Percentiles rank a stretch among this genome's conserved stretches.
Conservation (phyloP, 2,888 invertebrate species). For the Formica aserva region DNA sequence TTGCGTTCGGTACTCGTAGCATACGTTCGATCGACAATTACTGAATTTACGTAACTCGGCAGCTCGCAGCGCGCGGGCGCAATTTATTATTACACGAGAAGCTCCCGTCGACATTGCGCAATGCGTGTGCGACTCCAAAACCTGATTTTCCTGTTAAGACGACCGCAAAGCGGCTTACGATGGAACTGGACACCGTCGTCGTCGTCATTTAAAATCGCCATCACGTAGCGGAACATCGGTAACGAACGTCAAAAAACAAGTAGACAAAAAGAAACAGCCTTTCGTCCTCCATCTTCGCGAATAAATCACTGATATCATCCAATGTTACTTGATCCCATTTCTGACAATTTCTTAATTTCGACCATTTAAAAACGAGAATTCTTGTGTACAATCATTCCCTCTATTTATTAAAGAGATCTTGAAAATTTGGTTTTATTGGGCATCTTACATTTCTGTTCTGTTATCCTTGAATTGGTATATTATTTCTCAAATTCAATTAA, state of each 20-base stretch:
- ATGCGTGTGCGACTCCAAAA: slow-evolving; percentile 43
- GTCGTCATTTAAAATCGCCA: slow-evolving; percentile 40
- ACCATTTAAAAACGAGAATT: neutral
- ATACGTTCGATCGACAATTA: slow-evolving; percentile 42
- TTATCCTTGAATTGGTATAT: neutral
- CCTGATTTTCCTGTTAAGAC: slow-evolving; percentile 53
- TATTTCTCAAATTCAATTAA: neutral
- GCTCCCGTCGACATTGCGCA: slow-evolving; percentile 33
- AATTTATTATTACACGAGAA: slow-evolving; percentile 47
- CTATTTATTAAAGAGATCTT: neutral
- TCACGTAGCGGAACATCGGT: slow-evolving; percentile 47
- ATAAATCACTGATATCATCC: slow-evolving; percentile 31
- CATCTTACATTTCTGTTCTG: neutral
- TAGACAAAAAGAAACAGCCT: neutral
- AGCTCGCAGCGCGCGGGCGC: slow-evolving; percentile 23
- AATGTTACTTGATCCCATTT: neutral
- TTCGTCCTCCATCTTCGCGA: neutral
- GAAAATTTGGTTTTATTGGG: neutral
- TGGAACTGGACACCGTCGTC: slow-evolving; percentile 27
- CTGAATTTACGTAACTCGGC: slow-evolving; percentile 50
- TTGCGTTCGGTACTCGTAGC: slow-evolving; percentile 14
- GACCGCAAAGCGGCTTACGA: slow-evolving; percentile 46
- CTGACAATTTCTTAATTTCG: neutral
- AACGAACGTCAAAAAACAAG: slow-evolving; percentile 10
- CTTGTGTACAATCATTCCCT: neutral